Base-by-base conservation (phyloP, 2,888 invertebrate genomes). In the Drosophila putrida region DNA sequence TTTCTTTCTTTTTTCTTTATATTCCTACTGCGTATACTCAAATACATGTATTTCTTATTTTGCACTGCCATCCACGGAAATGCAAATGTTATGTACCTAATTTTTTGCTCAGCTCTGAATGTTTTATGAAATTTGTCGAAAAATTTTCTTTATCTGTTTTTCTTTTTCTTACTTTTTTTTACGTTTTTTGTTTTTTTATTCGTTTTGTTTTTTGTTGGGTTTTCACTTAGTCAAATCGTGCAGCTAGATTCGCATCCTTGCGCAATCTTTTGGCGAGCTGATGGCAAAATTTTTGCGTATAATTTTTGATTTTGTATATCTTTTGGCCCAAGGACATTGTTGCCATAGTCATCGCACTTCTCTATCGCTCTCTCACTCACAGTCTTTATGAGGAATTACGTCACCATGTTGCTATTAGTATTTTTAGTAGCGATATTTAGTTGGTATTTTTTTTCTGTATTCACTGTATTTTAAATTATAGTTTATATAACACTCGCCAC, bases 311-410 rank as follows among this genome's bases (percentile, higher is more conserved):
- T 87, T 90, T 82, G 63, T 75, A 87, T 57, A 91, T 89, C 75
- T 90, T 90, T 60, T 90, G 88, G 69, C 86, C 80, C 80, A 90
- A 78, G 77, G 90, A 89, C 90, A 90, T 90, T 41, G 57, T 72
- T 63, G 63, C 50, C 68, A 63, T 61, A 41, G 66, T 55, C 63
- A 54, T 27, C 38, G 36, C 9, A 20, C 20, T 20, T 20, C 47
- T 39, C 9, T 15, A 4, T 15, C 10, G 6, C 6, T 4, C 10
- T 10, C 41, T 13, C 47, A 49, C 31, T 31, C 20, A 20, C 20
- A 20, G 20, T 41, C 36, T 20, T 15, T 27, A 38, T 9, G 15
- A 20, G 20, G 20, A 20, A 58, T 80, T 88, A 88, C 86, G 86
- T 88, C 88, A 84, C 88, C 84, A 84, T 88, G 67, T 68, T 69